phyloP scores from a whole-genome alignment of 2,888 invertebrate genomes.

The Busseola fusca region DNA sequence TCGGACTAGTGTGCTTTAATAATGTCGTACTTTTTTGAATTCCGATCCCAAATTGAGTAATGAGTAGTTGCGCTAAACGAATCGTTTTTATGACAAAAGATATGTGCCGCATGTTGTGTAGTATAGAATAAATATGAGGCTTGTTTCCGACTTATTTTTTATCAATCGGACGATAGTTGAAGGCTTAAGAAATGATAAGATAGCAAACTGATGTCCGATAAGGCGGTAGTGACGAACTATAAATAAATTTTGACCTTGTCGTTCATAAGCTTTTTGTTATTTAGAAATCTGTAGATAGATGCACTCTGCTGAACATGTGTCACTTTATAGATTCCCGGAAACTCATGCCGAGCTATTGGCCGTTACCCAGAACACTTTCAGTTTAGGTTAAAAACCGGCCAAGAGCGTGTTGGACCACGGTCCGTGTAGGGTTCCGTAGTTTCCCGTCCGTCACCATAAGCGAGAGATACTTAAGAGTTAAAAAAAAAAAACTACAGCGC shows the following conservation, averaged over 20 bases:
- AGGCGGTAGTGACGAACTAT: slow-evolving; percentile 25
- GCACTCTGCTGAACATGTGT: no score
- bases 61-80: background rate
- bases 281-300: no score
- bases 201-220: slow-evolving; percentile 36
- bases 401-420: no score
- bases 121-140: background rate
- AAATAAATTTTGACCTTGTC: slow-evolving; percentile 11
- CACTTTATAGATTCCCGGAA: no score
- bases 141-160: background rate
- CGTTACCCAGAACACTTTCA: background rate
- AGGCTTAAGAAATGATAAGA: slow-evolving; percentile 29
- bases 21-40: no score
- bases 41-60: background rate
- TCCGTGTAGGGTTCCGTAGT: no score
- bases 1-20: no score
- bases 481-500: no score
- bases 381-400: no score
- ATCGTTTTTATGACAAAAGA: background rate
- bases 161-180: slow-evolving; percentile 21
- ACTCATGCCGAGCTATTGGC: background rate
- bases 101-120: background rate
- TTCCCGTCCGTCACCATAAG: no score
- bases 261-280: background rate
- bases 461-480: no score